Evolutionary conservation across 1,140 invertebrate genomes (phyloP).

Genomic region (Brachionus rotundiformis): DNA sequence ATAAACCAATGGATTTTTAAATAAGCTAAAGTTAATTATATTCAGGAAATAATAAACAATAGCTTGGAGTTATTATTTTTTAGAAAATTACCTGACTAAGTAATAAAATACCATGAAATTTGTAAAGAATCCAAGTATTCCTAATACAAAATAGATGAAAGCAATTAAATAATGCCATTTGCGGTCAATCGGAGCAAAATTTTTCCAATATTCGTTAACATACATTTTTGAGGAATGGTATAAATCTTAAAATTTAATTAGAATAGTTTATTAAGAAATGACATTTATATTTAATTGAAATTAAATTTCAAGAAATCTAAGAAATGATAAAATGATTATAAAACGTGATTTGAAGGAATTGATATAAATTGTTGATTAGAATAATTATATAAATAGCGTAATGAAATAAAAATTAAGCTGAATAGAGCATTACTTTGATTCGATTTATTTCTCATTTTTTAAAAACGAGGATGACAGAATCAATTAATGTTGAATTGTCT

Average conservation of each 20-base stretch:
- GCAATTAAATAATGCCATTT: slow-evolving; percentile 41
- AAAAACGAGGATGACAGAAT: background rate
- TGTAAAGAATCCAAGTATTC: background rate
- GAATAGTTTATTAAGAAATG: background rate
- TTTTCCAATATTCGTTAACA: slow-evolving; percentile 33
- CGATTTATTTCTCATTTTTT: background rate
- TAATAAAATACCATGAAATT: slow-evolving; percentile 41
- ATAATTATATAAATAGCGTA: background rate
- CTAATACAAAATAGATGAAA: slow-evolving; percentile 27
- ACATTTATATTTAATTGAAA: no score
- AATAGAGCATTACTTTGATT: background rate
- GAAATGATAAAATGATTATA: no score
- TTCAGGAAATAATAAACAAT: no score
- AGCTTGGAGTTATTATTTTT: background rate
- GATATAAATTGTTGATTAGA: background rate
- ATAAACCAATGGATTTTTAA: no score
- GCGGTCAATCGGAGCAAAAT: slow-evolving; percentile 19
- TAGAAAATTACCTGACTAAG: background rate
- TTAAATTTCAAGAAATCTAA: no score
- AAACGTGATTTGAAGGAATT: background rate
- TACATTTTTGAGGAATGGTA: background rate
- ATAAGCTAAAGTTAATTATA: no score
- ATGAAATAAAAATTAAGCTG: background rate
- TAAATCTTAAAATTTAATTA: background rate
- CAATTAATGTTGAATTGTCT: background rate